Evolutionary conservation across 37 sponge, comb jelly and placozoan genomes (phyloP).

Genomic region (Petrosia ficiformis): DNA sequence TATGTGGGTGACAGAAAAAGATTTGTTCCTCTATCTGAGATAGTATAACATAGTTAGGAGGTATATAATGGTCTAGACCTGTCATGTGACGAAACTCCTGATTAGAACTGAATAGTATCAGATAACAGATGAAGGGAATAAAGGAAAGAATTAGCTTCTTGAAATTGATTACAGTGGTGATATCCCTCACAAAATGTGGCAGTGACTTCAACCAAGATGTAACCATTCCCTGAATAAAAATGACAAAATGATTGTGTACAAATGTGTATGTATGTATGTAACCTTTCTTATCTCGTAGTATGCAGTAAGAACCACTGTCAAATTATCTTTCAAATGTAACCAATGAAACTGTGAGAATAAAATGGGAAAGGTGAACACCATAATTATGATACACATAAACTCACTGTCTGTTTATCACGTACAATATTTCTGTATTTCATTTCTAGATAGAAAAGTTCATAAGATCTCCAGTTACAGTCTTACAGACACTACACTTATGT

Average conservation of each 20-base stretch:
- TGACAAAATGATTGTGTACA: no score
- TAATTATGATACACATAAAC: not conserved
- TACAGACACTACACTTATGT: no score
- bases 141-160: constrained; percentile 30
- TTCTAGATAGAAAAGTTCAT: no score
- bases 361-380: not conserved
- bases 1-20: constrained; percentile 77
- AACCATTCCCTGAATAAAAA: no score
- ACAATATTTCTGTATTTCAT: no score
- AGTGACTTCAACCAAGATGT: no score
- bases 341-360: not conserved
- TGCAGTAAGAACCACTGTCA: no score
- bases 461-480: no score
- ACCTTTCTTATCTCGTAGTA: no score
- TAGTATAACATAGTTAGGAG: constrained; percentile 48
- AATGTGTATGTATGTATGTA: no score
- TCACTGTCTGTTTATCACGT: no score
- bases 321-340: no score
- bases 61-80: constrained; percentile 20
- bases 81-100: constrained; percentile 33
- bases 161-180: not conserved
- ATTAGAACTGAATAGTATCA: constrained; percentile 56
- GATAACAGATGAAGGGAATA: constrained; percentile 54
- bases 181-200: not conserved
- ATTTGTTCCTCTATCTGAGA: constrained; percentile 53